Evolutionary conservation across 2,888 invertebrate genomes (phyloP).

Genomic region (Lymantria monacha): DNA sequence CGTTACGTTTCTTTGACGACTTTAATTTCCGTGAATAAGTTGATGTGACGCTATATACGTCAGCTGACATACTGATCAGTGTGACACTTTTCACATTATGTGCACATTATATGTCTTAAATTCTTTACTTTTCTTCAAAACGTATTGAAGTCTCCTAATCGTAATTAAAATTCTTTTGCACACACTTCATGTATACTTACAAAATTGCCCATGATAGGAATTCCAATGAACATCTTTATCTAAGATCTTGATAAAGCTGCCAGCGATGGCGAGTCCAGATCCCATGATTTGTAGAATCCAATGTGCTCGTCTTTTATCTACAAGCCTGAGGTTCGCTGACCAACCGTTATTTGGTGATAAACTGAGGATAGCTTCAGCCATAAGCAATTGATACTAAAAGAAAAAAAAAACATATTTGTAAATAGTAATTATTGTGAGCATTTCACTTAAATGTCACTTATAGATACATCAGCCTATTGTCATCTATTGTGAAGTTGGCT

Average conservation of each 20-base stretch:
- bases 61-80: no score
- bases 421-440: background rate
- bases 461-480: no score
- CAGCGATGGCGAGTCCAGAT: conserved; percentile 56
- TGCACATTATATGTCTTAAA: no score
- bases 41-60: no score
- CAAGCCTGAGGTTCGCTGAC: conserved; percentile 51
- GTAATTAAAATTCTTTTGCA: no score
- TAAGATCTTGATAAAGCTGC: conserved; percentile 52
- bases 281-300: conserved; percentile 61
- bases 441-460: background rate
- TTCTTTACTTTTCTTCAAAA: no score
- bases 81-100: no score
- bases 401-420: background rate
- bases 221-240: conserved; percentile 49
- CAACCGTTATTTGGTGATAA: conserved; percentile 59
- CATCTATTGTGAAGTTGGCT: no score
- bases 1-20: no score
- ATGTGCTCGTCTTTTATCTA: conserved; percentile 59
- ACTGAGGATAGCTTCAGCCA: conserved; percentile 62
- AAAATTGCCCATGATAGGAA: conserved; percentile 56
- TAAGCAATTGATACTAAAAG: conserved; percentile 65
- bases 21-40: no score
- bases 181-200: no score
- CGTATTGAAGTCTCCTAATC: no score